Conservation (phyloP, 2,113 vertebrate genomes). For the Geococcyx californianus region DNA sequence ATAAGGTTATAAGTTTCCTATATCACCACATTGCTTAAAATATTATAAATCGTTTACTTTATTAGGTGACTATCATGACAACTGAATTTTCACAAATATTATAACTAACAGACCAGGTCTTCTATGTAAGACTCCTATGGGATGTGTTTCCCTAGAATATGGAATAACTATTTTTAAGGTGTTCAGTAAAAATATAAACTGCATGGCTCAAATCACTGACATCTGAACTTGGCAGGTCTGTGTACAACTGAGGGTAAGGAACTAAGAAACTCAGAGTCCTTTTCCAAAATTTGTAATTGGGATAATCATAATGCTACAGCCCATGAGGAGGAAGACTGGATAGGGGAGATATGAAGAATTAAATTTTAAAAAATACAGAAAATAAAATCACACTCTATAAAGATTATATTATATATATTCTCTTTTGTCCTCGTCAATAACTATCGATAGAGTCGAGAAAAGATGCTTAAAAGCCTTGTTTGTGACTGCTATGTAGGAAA, state of each 20-base stretch:
- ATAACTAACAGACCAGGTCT: constrained; percentile 10
- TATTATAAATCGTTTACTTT: constrained; percentile 28
- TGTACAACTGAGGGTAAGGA: background rate
- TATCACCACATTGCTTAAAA: background rate
- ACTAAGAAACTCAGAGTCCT: background rate
- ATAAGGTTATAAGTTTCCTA: background rate
- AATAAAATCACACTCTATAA: background rate
- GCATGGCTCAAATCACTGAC: background rate
- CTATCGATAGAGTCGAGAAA: constrained; percentile 43
- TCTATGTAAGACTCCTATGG: background rate
- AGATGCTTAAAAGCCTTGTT: background rate
- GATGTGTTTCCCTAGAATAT: background rate
- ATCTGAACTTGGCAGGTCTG: background rate
- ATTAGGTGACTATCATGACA: background rate
- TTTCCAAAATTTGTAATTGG: background rate
- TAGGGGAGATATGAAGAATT: background rate
- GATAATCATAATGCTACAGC: background rate
- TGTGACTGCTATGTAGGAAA: constrained; percentile 48
- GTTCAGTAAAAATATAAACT: background rate
- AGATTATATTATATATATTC: background rate
- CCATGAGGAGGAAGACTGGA: background rate
- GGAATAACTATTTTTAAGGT: background rate
- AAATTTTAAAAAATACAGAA: background rate
- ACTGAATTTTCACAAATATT: constrained; percentile 38
- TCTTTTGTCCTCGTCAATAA: background rate